Evolutionary conservation across 2,888 invertebrate species (phyloP), one percentile per base, ranked within the genome.

Genomic region (Thysanoteuthis rhombus): DNA sequence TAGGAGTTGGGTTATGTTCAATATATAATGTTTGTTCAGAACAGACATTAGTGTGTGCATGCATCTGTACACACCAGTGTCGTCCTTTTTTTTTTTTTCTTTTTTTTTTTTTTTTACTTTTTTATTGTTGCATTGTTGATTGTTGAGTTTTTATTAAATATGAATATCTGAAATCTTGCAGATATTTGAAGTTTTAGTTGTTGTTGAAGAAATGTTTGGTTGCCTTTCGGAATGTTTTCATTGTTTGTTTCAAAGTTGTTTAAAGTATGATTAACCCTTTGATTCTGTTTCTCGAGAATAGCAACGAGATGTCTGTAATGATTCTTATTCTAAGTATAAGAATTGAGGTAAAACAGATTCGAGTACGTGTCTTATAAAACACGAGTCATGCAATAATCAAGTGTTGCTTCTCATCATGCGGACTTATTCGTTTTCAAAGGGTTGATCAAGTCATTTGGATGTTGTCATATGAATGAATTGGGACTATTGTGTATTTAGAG

Each of bases 51-150:
- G n/a, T 75, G 75, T 75, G 75, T 75, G 75, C 75, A 75, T 75
- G 75, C 75, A 58, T 58, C 58, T 58, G 58, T 32, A 75, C 75
- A 75, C n/a, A n/a, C n/a, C n/a, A 75, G 19, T 75, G 75, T 75
- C 75, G n/a, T n/a, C n/a, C n/a, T n/a, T n/a, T n/a, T n/a, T n/a
- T 6, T 58, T 32, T 32, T 58, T 58, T 58, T 32, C 32, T 8
- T 45, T 45, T 45, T 8, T 58, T 58, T 32, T 32, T 45, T 45
- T 45, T 45, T 8, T 45, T 45, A 12, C 22, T 22, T 52, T 75
- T 75, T n/a, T 75, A 75, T 75, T 75, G 75, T 75, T 75, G 75
- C 75, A n/a, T 75, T 75, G 75, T 75, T n/a, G n/a, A 75, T 75
- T n/a, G n/a, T 75, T 75, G n/a, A 75, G 75, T 75, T 75, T 75